Conservation (phyloP, 2,113 vertebrate species). For the Bubo bubo region DNA sequence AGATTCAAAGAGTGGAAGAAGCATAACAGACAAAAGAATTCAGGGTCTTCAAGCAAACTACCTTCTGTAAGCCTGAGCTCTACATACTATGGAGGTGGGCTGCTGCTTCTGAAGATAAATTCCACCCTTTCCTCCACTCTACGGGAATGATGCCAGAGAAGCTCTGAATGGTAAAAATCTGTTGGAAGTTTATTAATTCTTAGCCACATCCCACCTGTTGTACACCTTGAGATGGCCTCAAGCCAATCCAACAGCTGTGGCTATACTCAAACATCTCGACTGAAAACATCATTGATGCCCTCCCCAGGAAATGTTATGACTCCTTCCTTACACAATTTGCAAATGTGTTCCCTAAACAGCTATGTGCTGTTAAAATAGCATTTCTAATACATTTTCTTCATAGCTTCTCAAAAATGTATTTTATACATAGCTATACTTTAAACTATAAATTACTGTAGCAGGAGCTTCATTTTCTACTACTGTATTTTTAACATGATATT, state of each 20-base stretch:
- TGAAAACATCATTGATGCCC: background rate
- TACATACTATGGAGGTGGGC: accelerated
- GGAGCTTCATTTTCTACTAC: background rate
- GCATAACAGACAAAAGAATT: background rate
- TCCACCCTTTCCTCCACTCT: background rate
- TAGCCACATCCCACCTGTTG: background rate
- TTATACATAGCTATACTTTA: background rate
- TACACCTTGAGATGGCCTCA: slow-evolving; percentile 13
- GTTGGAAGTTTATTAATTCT: background rate
- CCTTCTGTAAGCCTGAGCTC: background rate
- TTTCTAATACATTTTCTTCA: background rate
- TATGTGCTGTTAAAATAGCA: background rate
- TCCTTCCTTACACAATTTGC: background rate
- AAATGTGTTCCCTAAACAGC: background rate
- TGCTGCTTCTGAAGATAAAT: background rate
- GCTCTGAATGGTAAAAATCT: background rate
- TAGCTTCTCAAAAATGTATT: background rate
- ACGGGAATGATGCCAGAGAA: background rate
- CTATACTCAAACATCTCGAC: background rate
- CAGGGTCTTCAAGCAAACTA: background rate
- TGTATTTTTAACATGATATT: background rate
- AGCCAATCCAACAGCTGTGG: slow-evolving; percentile 46
- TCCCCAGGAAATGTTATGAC: background rate
- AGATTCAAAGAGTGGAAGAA: background rate
- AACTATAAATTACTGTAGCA: background rate